phyloP scores from a whole-genome alignment of 2,888 invertebrate species.

The Enoplolaimus lenunculus region DNA sequence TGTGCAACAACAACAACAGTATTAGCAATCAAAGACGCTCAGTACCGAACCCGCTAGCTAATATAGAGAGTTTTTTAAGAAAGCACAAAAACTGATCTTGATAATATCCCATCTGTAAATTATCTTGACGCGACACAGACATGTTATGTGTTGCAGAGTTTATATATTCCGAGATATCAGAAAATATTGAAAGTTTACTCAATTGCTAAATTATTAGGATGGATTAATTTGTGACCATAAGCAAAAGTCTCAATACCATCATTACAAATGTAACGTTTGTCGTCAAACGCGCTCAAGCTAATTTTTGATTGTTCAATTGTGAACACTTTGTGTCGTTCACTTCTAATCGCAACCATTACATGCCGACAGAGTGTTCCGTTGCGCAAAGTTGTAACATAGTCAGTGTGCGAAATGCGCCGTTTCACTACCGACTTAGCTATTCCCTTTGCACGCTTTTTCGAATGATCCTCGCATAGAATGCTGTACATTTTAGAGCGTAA shows the following conservation, averaged over 20 bases:
- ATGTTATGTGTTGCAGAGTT: too few species aligned
- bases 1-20: too few species aligned
- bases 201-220: too few species aligned
- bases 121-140: too few species aligned
- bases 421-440: not conserved
- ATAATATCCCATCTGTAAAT: too few species aligned
- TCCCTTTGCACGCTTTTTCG: conserved; percentile 6
- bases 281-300: conserved; percentile 1
- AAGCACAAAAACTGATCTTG: too few species aligned
- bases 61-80: too few species aligned
- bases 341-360: not conserved
- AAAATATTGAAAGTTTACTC: too few species aligned
- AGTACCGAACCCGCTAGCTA: too few species aligned
- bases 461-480: not conserved
- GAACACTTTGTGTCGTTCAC: not conserved
- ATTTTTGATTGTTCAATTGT: not conserved
- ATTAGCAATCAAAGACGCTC: too few species aligned
- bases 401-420: not conserved
- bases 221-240: too few species aligned
- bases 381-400: not conserved
- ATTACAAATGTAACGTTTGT: conserved; percentile 8
- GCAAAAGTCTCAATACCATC: conserved; percentile 2
- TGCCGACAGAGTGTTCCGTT: not conserved
- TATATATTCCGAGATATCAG: too few species aligned
- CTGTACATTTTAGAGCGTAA: conserved; percentile 1